Conservation (phyloP, 35 echinoderm and acorn worm species). For the Patiria miniata region DNA sequence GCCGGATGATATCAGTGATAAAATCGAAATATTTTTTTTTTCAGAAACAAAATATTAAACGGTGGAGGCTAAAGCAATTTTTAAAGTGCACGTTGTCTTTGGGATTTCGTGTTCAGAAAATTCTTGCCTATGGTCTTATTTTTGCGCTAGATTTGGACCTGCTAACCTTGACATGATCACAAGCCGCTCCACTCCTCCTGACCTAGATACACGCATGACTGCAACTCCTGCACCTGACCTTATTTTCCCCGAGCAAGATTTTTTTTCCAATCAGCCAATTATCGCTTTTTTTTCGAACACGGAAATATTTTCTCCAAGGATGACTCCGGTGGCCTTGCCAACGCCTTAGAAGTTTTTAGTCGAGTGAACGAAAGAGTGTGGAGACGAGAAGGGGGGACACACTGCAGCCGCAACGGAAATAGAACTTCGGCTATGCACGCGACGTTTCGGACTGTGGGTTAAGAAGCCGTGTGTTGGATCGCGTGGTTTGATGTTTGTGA, state of each 20-base stretch:
- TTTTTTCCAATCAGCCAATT: not conserved
- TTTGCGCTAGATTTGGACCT: no score
- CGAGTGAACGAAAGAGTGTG: no score
- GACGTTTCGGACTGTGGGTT: not conserved
- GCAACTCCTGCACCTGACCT: not conserved
- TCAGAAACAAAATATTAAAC: no score
- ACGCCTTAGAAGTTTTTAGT: not conserved
- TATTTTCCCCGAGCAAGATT: not conserved
- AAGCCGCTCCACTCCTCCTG: not conserved
- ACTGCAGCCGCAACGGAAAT: slow-evolving; percentile 2
- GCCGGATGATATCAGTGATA: no score
- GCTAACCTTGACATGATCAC: no score
- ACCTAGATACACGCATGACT: not conserved
- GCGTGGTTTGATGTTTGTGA: no score
- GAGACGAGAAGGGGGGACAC: no score
- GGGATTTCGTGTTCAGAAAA: no score
- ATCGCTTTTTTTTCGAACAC: not conserved
- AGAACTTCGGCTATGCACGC: not conserved
- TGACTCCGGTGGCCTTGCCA: not conserved
- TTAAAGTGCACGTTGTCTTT: no score
- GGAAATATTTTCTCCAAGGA: not conserved
- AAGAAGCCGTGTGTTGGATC: not conserved
- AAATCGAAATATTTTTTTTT: no score
- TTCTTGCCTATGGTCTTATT: no score
- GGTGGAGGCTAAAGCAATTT: no score